Evolutionary conservation across 2,888 invertebrate genomes (phyloP), one percentile per base, ranked within the genome.

Genomic region (Mechanitis messenoides): DNA sequence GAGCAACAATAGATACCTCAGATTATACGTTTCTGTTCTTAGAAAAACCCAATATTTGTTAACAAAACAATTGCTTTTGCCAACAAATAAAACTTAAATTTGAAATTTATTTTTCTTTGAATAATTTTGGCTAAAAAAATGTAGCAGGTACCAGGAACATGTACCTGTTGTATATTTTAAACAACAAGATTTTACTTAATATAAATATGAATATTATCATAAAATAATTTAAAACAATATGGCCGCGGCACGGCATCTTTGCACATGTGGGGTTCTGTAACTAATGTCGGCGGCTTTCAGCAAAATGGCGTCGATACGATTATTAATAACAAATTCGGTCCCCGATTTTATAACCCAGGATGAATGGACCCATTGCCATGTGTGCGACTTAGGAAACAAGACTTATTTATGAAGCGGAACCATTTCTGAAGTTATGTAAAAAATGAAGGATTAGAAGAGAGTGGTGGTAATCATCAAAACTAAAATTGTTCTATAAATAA

Each of bases 251-350:
- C 61, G 46, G 61, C 55, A 45, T 58, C 55, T 58, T 58, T 61
- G 59, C 57, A 69, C 73, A 73, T 71, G 69, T 72, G 71, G 67
- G 64, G 50, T 42, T 42, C 9, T 60, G 66, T 61, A 61, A 50
- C 60, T 53, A 65, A 67, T 60, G 64, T 69, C 68, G 67, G 66
- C 69, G 74, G 75, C 72, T 75, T 76, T 77, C 75, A 71, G 75
- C 80, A 83, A 87, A 83, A 87, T 85, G 88, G 87, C 87, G 87
- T 79, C 84, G 81, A 78, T 84, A 82, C 81, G 81, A 86, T 88
- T 88, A 88, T 87, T 88, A 87, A 88, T 87, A 88, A 86, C 82
- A 81, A 87, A 83, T 81, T 83, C 75, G 77, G 72, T 75, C 72
- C 79, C 80, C 80, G 83, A 84, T 87, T 86, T 83, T 83, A 83